These are phyloP conservation scores for Macroramphosus scolopax DNA, from an alignment of 2,797 vertebrate species.

Conservation along the genomic window DNA sequence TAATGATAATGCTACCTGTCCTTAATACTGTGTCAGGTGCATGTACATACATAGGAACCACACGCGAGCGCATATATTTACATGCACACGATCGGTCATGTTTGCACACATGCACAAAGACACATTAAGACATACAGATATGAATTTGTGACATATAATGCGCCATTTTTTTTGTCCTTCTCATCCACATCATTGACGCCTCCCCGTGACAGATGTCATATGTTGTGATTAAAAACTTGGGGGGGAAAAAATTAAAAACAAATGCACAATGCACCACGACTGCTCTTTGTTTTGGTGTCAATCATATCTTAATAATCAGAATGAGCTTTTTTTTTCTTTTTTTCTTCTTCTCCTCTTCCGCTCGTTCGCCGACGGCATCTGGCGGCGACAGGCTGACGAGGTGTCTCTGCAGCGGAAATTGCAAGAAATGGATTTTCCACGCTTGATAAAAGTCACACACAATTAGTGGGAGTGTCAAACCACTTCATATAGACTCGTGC, in stretches of 20 bases:
- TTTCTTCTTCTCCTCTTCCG: constrained; percentile 11
- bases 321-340: constrained; percentile 29
- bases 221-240: constrained; percentile 22
- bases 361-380: constrained; percentile 59
- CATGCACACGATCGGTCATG: background rate
- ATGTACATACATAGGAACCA: background rate
- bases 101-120: constrained; percentile 14
- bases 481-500: constrained; percentile 45
- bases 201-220: constrained; percentile 55
- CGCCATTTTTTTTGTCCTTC: constrained; percentile 14
- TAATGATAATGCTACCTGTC: constrained; percentile 87
- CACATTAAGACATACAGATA: constrained; percentile 13
- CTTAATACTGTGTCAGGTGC: constrained; percentile 34
- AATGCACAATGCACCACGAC: constrained; percentile 63
- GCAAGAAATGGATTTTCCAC: constrained; percentile 61
- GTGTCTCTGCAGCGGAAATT: constrained; percentile 69
- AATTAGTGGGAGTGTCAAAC: constrained; percentile 61
- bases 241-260: constrained; percentile 69
- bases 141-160: constrained; percentile 11
- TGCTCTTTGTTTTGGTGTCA: constrained; percentile 74
- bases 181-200: constrained; percentile 37
- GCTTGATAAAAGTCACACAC: constrained; percentile 64
- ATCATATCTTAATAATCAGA: constrained; percentile 73
- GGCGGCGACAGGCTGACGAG: constrained; percentile 65
- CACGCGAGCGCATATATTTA: background rate